These are phyloP conservation scores for Panulirus ornatus DNA, from an alignment of 1,140 invertebrate species.

Conservation along the genomic window DNA sequence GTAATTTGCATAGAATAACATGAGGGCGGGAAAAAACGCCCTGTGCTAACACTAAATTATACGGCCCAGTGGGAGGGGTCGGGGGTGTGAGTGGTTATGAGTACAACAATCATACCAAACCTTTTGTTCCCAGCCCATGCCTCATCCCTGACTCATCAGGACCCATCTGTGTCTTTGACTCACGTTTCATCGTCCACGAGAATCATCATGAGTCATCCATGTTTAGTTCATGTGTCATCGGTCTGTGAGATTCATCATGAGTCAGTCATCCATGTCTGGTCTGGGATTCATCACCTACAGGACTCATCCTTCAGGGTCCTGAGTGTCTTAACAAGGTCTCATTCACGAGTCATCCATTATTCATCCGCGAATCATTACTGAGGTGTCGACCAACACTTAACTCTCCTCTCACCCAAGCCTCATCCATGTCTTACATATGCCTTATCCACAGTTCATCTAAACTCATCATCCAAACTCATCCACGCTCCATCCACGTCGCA, in stretches of 20 bases:
- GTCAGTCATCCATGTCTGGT: not conserved
- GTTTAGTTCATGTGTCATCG: too few species aligned
- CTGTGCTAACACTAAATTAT: constrained; percentile 60
- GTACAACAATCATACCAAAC: constrained; percentile 31
- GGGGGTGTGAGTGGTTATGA: constrained; percentile 55
- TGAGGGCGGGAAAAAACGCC: constrained; percentile 45
- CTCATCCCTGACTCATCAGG: not conserved
- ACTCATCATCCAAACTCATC: too few species aligned
- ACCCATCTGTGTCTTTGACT: not conserved
- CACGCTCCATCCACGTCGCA: too few species aligned
- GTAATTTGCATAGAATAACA: constrained; percentile 71
- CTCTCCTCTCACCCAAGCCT: not conserved
- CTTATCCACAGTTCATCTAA: too few species aligned
- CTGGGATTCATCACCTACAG: too few species aligned
- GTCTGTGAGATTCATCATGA: too few species aligned
- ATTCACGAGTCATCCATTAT: too few species aligned
- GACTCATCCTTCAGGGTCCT: too few species aligned
- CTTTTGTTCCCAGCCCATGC: constrained; percentile 32
- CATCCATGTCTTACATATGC: not conserved
- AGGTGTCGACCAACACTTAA: not conserved
- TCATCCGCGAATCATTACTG: not conserved
- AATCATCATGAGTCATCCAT: not conserved
- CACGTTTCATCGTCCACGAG: not conserved
- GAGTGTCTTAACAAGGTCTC: too few species aligned
- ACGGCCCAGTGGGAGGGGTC: constrained; percentile 14